phyloP scores from a whole-genome alignment of 2,113 vertebrate species.

The Pygathrix nemaeus region DNA sequence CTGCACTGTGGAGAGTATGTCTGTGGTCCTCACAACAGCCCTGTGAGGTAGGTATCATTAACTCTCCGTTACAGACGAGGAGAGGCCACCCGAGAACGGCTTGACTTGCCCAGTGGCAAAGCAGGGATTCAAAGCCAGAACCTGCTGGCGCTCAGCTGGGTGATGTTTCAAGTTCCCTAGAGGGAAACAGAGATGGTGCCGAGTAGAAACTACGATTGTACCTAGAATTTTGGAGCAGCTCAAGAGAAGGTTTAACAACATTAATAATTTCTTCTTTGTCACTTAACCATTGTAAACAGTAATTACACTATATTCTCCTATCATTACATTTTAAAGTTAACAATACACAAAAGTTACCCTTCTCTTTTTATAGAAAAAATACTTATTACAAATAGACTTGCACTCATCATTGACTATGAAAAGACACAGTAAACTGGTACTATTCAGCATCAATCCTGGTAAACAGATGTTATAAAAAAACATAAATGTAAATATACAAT shows the following conservation, averaged over 20 bases:
- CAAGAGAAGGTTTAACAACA: not conserved
- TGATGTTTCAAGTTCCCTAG: not conserved
- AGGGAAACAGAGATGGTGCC: not conserved
- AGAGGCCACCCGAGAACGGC: not conserved
- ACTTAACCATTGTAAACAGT: not conserved
- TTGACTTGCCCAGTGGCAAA: not conserved
- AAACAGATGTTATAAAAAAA: not conserved
- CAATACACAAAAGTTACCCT: not conserved
- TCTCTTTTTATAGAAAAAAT: not conserved
- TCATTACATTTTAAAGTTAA: slow-evolving; percentile 13
- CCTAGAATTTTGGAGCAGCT: not conserved
- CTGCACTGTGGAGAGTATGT: not conserved
- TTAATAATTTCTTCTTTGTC: not conserved
- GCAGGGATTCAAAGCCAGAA: not conserved
- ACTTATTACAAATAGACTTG: not conserved
- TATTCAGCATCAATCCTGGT: not conserved
- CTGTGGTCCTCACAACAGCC: slow-evolving; percentile 40
- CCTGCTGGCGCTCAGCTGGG: not conserved
- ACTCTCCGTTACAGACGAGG: not conserved
- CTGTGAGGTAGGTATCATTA: slow-evolving; percentile 46
- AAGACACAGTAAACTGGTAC: not conserved
- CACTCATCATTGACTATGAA: not conserved
- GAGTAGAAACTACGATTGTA: not conserved
- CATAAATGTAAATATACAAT: not conserved
- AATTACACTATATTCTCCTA: slow-evolving; percentile 18